Evolutionary conservation across 2,888 invertebrate genomes (phyloP), one percentile per base, ranked within the genome.

Genomic region (Drosophila ezoana): DNA sequence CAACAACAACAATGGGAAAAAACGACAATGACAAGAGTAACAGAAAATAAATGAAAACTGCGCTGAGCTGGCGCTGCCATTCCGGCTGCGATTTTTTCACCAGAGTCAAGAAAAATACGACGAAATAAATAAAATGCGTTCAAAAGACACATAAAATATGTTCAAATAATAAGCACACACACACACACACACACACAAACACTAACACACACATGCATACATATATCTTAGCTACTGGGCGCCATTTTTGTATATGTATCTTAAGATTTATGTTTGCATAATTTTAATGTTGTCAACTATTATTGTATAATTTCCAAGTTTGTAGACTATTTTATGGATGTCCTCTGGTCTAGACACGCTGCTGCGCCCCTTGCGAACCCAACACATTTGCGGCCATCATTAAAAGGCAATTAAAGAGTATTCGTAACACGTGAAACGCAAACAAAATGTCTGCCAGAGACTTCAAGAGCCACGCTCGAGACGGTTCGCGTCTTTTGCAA

Each of bases 31-130:
- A 63, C 47, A 40, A 61, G 72, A 75, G 72, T 82, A 70, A 79
- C 76, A 87, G 85, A 83, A 82, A 82, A 87, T 86, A 87, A 83
- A 83, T 77, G 86, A 82, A 79, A 79, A 41, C 53, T 53, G 41
- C 53, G 53, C 40, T 40, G 40, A 40, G 66, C 81, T 65, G 65
- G 63, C 60, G 53, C 69, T 76, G 80, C 64, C 59, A 67, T 56
- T 64, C 76, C 71, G 72, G 72, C 79, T 76, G 78, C 65, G 74
- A 51, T 77, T 82, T 84, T 84, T 81, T 71, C 60, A 69, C 54
- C 54, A 66, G 48, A 49, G 70, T 61, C 78, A 74, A 87, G 82
- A 83, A 82, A 83, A 83, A 83, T 83, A 82, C 86, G 83, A 79
- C 69, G 72, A 74, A 70, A 87, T 83, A 88, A 86, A 83, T 73